Base-by-base conservation (phyloP, 2,113 vertebrate species). In the Enhydra lutris region DNA sequence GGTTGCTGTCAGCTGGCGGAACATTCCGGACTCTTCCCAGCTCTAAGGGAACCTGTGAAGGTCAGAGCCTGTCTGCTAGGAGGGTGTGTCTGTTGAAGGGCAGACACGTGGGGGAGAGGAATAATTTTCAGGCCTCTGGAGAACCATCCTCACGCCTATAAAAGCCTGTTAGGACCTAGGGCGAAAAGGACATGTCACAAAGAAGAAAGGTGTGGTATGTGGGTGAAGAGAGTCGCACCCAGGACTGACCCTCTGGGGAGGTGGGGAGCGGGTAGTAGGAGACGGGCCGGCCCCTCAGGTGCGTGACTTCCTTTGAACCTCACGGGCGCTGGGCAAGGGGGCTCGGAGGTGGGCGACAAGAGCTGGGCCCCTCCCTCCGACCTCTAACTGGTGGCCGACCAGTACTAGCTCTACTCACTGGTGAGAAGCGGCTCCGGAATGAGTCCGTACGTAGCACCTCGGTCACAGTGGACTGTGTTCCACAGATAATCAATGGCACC, bases 281-380 rank as follows among this genome's bases (percentile, higher is more conserved):
- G 14, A 18, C 14, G 0, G 13, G 78, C 78, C 0, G 6, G 39
- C 3, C 1, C 39, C 8, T 10, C 6, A 1, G 52, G 52, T 17
- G 6, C 10, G 13, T 57, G 24, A 1, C 34, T 34, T 47, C 12
- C 5, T 36, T 42, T n/a, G 42, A 59, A 6, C 4, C 39, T 39
- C 31, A 2, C 8, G 17, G 24, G 7, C 3, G 21, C 42, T 34
- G 0, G 24, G 76, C 52, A 17, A 20, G 24, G 20, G 20, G 12
- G 6, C 20, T 24, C 2, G 1, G 61, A 20, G 3, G 17, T 4
- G 1, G 12, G 42, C 1, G 9, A 47, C 11, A 7, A 3, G 26
- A 31, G 45, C 7, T 24, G 42, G 81, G 12, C 2, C 0, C 29
- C n/a, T 42, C 34, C 42, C 29, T 31, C 63, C 4, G 4, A 1